Evolutionary conservation across 1,140 invertebrate species (phyloP).

Genomic region (Rhizoglyphus robini): DNA sequence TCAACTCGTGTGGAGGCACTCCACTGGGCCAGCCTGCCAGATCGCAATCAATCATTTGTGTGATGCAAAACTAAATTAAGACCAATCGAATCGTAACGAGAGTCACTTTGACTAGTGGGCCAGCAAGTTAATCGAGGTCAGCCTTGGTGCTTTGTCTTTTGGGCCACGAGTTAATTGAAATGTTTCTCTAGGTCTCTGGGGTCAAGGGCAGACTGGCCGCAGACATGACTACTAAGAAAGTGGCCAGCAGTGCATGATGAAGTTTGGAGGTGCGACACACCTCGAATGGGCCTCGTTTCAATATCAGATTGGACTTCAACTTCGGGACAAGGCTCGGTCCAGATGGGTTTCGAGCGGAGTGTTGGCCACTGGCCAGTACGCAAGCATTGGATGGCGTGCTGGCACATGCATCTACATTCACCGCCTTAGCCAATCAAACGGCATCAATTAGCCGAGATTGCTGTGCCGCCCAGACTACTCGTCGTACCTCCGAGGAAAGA

Average conservation of each 20-base stretch:
- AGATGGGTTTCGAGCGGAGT: too few species aligned
- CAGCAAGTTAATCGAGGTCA: not conserved
- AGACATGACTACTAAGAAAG: too few species aligned
- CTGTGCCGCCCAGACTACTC: not conserved
- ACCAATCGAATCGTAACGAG: constrained; percentile 12
- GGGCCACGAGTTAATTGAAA: constrained; percentile 4
- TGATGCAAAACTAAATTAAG: not conserved
- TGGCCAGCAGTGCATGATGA: too few species aligned
- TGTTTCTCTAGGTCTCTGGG: constrained; percentile 2
- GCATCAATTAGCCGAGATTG: constrained; percentile 5
- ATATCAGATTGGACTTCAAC: not conserved
- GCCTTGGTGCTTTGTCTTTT: too few species aligned
- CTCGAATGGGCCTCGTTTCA: too few species aligned
- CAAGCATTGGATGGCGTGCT: not conserved
- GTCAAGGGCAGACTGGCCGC: too few species aligned
- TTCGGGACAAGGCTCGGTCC: not conserved
- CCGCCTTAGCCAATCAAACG: not conserved
- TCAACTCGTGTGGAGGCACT: not conserved
- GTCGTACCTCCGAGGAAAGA: too few species aligned
- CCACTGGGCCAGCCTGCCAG: too few species aligned
- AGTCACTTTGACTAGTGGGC: not conserved
- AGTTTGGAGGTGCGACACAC: too few species aligned
- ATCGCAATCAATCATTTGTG: not conserved
- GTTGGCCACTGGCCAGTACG: too few species aligned
- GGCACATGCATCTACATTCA: not conserved